These are phyloP conservation scores for Athene noctua DNA, from an alignment of 2,113 vertebrate genomes.

Conservation along the genomic window DNA sequence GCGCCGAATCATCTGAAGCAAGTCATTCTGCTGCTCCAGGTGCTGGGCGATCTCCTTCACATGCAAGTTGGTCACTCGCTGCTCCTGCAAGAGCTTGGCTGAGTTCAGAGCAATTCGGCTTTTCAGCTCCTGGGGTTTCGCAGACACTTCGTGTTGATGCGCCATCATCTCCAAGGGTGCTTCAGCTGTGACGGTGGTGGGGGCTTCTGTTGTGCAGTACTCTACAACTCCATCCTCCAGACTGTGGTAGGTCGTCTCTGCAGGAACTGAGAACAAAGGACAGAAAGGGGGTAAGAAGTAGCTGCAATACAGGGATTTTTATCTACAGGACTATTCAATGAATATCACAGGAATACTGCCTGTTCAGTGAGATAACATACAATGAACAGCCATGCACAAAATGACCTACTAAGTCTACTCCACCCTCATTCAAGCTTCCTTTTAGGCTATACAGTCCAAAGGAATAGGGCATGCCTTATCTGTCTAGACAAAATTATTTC, in stretches of 20 bases:
- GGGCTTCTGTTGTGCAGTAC: slow-evolving; percentile 90
- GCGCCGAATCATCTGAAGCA: slow-evolving; percentile 93
- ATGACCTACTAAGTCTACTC: slow-evolving; percentile 19
- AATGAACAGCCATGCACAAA: background rate
- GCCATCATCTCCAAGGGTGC: slow-evolving; percentile 86
- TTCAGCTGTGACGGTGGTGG: slow-evolving; percentile 76
- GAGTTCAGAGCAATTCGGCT: slow-evolving; percentile 96
- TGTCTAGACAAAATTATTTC: background rate
- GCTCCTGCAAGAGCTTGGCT: slow-evolving; percentile 93
- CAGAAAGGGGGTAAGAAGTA: slow-evolving; percentile 21
- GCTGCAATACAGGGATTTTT: background rate
- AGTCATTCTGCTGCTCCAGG: slow-evolving; percentile 93
- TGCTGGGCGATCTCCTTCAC: slow-evolving; percentile 95
- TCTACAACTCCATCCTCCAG: slow-evolving; percentile 93
- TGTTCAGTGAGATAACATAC: slow-evolving; percentile 53
- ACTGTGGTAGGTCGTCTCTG: slow-evolving; percentile 88
- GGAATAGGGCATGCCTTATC: background rate
- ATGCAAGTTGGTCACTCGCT: slow-evolving; percentile 92
- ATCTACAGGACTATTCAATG: slow-evolving; percentile 37
- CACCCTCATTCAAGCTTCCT: slow-evolving; percentile 14
- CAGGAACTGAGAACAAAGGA: slow-evolving; percentile 71
- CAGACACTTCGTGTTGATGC: slow-evolving; percentile 75
- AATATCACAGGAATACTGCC: background rate
- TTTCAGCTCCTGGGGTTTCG: slow-evolving; percentile 93
- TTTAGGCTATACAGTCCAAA: background rate